Conservation (phyloP, 1,140 invertebrate genomes). For the Ceratina calcarata region DNA sequence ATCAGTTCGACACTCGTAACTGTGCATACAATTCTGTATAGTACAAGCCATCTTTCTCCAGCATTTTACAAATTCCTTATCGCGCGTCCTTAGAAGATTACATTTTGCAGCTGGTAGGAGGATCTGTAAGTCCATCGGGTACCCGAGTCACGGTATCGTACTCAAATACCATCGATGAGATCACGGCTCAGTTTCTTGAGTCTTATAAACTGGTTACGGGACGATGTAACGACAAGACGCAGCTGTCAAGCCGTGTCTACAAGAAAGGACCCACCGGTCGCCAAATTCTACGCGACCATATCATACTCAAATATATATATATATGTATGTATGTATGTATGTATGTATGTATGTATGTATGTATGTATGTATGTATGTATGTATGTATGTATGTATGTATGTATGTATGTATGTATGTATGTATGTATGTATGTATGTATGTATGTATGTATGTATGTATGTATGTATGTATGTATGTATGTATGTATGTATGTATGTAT, state of each 20-base stretch:
- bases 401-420: not conserved
- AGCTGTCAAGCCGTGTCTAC: constrained; percentile 11
- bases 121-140: not conserved
- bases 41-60: not conserved
- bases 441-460: not conserved
- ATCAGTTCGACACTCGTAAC: not conserved
- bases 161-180: too few species aligned
- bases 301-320: constrained; percentile 21
- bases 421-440: not conserved
- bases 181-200: too few species aligned
- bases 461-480: not conserved
- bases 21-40: not conserved
- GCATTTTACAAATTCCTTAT: constrained; percentile 24
- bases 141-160: too few species aligned
- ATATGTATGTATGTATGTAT: not conserved
- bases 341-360: not conserved
- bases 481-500: not conserved
- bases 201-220: too few species aligned
- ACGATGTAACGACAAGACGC: not conserved
- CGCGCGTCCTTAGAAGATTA: not conserved
- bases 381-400: too few species aligned
- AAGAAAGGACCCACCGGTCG: too few species aligned
- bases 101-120: constrained; percentile 24
- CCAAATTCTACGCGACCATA: not conserved
- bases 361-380: not conserved